phyloP scores from a whole-genome alignment of 2,888 invertebrate genomes.

The Eledona agricola region DNA sequence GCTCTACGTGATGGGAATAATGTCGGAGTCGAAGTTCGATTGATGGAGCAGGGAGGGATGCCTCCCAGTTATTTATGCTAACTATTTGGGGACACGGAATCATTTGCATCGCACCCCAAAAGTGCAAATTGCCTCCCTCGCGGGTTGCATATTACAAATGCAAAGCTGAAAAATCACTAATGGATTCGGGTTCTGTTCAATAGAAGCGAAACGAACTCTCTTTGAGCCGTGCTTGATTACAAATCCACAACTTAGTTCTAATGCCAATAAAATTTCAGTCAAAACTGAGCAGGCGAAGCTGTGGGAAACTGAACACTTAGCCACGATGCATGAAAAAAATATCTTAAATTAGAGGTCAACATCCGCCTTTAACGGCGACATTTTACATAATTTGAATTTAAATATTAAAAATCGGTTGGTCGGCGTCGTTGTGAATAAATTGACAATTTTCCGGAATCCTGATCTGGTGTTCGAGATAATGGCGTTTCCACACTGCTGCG shows the following conservation, averaged over 20 bases:
- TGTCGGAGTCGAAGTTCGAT: conserved; percentile 14
- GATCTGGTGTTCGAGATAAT: not conserved
- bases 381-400: conserved; percentile 2
- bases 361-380: conserved; percentile 1
- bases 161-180: no score
- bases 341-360: conserved; percentile 6
- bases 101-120: conserved; percentile 36
- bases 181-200: no score
- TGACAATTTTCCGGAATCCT: not conserved
- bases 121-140: conserved; percentile 30
- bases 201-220: not conserved
- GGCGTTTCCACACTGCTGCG: conserved; percentile 1
- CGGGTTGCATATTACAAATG: no score
- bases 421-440: conserved; percentile 1
- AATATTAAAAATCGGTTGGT: conserved; percentile 15
- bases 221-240: no score
- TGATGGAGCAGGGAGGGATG: conserved; percentile 18
- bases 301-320: no score
- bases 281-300: no score
- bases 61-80: conserved; percentile 34
- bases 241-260: no score
- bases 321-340: no score
- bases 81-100: conserved; percentile 32
- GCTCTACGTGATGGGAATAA: conserved; percentile 45
- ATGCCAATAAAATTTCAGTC: no score